Conservation (phyloP, 2,113 vertebrate species). For the Circaetus gallicus region DNA sequence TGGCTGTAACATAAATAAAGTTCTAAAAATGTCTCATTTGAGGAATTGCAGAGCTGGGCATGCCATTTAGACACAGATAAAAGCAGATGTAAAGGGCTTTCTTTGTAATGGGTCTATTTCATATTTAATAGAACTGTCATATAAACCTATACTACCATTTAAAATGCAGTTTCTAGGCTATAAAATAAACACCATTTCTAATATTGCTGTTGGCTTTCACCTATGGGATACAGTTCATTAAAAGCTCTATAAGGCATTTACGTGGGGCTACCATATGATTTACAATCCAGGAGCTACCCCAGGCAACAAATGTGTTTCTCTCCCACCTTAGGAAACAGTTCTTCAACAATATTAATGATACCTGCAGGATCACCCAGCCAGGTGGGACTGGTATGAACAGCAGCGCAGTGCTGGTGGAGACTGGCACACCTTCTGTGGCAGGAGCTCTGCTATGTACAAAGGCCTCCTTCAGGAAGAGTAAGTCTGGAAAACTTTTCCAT, state of each 20-base stretch:
- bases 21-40: slow-evolving; percentile 85
- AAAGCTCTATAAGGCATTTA: slow-evolving; percentile 51
- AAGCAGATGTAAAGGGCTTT: slow-evolving; percentile 72
- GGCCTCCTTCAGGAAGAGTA: background rate
- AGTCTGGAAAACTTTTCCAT: background rate
- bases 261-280: slow-evolving; percentile 10
- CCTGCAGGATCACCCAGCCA: background rate
- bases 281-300: background rate
- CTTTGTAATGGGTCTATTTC: slow-evolving; percentile 77
- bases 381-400: background rate
- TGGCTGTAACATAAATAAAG: slow-evolving; percentile 83
- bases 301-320: background rate
- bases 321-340: background rate
- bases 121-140: slow-evolving; percentile 82
- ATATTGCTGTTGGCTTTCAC: slow-evolving; percentile 75
- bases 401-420: background rate
- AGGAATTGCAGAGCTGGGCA: slow-evolving; percentile 77
- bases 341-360: background rate
- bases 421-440: background rate
- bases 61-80: slow-evolving; percentile 79
- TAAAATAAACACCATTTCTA: slow-evolving; percentile 81
- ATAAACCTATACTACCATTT: slow-evolving; percentile 79
- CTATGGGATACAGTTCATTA: slow-evolving; percentile 62
- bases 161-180: slow-evolving; percentile 77
- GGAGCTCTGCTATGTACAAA: background rate